Base-by-base conservation (phyloP, 2,797 vertebrate species). In the Coregonus suidteri region DNA sequence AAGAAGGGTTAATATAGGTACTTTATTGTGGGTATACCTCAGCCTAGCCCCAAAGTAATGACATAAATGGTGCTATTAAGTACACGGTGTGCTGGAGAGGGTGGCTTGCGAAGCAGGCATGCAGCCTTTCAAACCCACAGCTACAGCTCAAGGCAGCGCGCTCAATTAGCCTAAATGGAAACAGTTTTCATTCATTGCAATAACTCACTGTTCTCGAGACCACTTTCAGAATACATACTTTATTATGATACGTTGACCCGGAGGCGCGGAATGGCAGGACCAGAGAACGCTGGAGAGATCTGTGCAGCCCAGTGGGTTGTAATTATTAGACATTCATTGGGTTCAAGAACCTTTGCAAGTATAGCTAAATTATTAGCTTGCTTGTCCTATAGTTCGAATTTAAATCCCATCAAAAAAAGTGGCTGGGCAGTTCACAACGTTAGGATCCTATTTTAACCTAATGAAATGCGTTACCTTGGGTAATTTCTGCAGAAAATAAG, bases 301-400 rank as follows among this genome's bases (percentile, higher is more conserved):
- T 89, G 91, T 91, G 86, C 88, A 92, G 93, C 93, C 94, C 95
- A 92, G 93, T 95, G 94, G 95, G 95, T 93, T 95, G 95, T 95
- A 96, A 96, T 97, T 96, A 97, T 97, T 96, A 96, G 94, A 95
- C 95, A 97, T 97, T 96, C 97, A 98, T 97, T 96, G 95, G 94
- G 96, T 96, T 96, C 95, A 95, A 91, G 95, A 95, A 96, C 95
- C 93, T 90, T 64, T 89, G 91, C 92, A 93, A 93, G 91, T 91
- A 98, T 99, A 92, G 93, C 93, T 92, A 94, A 96, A 96, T 95
- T 92, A 95, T 94, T 93, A 94, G 92, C 92, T 94, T 93, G 92
- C 94, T 94, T 92, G 94, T 96, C 94, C 94, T 84, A 90, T 91
- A 90, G 91, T 93, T 95, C 93, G 93, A 93, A 94, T 93, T 93